These are phyloP conservation scores for Imbricaverruca yamaguchii DNA, from an alignment of 2,888 invertebrate species.

Conservation along the genomic window DNA sequence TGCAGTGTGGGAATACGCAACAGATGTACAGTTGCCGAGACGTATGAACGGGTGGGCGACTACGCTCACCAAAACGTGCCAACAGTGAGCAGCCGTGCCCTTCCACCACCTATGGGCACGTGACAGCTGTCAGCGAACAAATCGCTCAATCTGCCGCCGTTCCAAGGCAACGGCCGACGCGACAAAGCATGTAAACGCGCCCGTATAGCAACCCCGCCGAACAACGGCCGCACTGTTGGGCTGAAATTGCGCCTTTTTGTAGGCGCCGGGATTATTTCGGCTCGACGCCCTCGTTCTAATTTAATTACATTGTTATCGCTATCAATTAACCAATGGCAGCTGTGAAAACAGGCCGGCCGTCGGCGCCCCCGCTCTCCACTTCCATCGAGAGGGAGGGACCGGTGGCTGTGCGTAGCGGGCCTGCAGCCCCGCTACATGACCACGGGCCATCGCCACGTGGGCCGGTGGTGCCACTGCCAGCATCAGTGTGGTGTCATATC, in stretches of 20 bases:
- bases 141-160: not conserved
- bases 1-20: too few relatives aligned
- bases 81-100: too few relatives aligned
- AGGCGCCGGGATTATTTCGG: not conserved
- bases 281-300: constrained; percentile 8
- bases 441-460: too few relatives aligned
- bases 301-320: constrained; percentile 20
- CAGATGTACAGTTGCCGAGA: too few relatives aligned
- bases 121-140: not conserved
- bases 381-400: too few relatives aligned
- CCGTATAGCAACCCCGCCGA: not conserved
- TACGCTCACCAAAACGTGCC: too few relatives aligned
- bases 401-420: too few relatives aligned
- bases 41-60: too few relatives aligned
- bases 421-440: too few relatives aligned
- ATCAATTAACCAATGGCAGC: constrained; percentile 7
- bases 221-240: not conserved
- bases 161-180: not conserved
- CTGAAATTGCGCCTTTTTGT: constrained; percentile 15
- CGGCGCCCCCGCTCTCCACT: not conserved
- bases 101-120: too few relatives aligned
- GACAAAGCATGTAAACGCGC: not conserved
- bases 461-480: too few relatives aligned
- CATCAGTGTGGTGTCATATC: too few relatives aligned
- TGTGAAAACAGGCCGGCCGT: not conserved